A percentile compares a stretch with the other conserved stretches of the same genome.
Conservation (phyloP, 2,797 vertebrate genomes). For the Delichon dasypus region DNA sequence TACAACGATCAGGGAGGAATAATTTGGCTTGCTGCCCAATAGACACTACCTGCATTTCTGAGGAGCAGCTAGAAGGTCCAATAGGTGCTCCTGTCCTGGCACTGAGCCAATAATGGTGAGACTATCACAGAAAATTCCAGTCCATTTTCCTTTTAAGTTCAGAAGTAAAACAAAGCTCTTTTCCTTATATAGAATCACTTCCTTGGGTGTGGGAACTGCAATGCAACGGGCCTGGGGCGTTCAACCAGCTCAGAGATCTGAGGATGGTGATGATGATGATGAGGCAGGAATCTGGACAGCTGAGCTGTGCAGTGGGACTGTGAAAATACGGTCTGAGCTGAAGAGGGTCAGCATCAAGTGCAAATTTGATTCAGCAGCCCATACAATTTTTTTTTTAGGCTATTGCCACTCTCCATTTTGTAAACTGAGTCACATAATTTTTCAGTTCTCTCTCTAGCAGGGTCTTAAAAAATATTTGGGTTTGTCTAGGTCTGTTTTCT, state of each 20-base stretch:
- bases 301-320: not conserved
- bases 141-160: too few species aligned
- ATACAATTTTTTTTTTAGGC: not conserved
- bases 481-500: not conserved
- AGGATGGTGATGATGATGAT: not conserved
- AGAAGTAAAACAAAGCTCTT: too few species aligned
- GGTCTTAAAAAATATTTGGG: not conserved
- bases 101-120: too few species aligned
- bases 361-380: not conserved
- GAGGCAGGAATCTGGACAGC: not conserved
- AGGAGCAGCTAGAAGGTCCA: too few species aligned
- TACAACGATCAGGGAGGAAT: too few species aligned
- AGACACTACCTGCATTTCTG: too few species aligned
- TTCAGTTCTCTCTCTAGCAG: not conserved
- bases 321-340: not conserved
- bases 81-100: too few species aligned
- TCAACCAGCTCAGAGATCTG: not conserved
- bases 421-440: not conserved
- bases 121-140: too few species aligned
- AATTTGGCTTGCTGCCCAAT: too few species aligned
- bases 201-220: too few species aligned
- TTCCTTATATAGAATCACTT: too few species aligned
- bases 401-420: not conserved
- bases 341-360: not conserved
- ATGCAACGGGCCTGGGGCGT: not conserved